Evolutionary conservation across 2,888 invertebrate genomes (phyloP).

Genomic region (Cephus rjabovi): DNA sequence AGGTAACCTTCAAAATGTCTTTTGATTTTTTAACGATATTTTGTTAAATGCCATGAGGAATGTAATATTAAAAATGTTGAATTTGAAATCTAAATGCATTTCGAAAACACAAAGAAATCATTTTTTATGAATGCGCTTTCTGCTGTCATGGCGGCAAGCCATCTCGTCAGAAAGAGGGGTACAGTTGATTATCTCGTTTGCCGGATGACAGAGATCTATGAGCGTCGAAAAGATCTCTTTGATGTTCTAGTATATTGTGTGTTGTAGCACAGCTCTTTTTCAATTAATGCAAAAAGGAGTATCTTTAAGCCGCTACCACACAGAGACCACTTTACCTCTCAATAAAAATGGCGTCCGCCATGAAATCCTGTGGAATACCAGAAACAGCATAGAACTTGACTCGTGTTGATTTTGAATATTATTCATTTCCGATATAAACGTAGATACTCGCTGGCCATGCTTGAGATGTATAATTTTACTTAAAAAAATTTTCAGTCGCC

Average conservation of each 20-base stretch:
- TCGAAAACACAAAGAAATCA: background rate
- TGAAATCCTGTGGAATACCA: background rate
- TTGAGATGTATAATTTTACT: background rate
- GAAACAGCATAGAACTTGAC: background rate
- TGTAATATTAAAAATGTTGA: background rate
- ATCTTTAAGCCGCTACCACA: slow-evolving; percentile 34
- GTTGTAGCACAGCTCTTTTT: slow-evolving; percentile 48
- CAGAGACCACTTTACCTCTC: slow-evolving; percentile 31
- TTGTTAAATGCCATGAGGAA: background rate
- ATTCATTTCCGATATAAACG: background rate
- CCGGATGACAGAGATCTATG: slow-evolving; percentile 32
- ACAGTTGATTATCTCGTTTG: slow-evolving; percentile 49
- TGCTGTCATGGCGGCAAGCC: background rate
- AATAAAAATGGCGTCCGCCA: background rate
- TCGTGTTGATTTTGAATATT: too few relatives aligned
- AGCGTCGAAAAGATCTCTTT: slow-evolving; percentile 45
- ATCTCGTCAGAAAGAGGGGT: background rate
- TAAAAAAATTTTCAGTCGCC: background rate
- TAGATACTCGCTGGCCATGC: background rate
- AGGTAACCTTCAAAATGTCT: background rate
- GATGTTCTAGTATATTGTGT: slow-evolving; percentile 37
- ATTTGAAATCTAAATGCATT: background rate
- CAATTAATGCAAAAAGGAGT: slow-evolving; percentile 52
- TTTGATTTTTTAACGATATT: background rate
- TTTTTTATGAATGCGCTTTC: background rate